Evolutionary conservation across 1,140 invertebrate species (phyloP).

Genomic region (Eciton burchellii): DNA sequence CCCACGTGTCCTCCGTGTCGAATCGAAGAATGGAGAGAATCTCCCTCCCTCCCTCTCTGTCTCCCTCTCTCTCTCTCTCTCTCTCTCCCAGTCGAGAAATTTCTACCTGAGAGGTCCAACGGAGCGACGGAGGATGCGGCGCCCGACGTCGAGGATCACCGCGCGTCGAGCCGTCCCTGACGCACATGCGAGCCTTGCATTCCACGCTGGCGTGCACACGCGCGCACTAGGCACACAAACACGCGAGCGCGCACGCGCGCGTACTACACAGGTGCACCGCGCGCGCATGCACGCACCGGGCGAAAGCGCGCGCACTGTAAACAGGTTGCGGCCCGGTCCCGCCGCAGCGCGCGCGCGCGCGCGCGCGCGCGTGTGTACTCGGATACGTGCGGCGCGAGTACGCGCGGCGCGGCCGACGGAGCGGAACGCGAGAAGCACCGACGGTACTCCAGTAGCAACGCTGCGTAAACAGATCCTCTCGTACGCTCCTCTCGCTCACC

Average conservation of each 20-base stretch:
- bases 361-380: not conserved
- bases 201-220: slow-evolving; percentile 55
- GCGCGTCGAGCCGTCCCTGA: slow-evolving; percentile 55
- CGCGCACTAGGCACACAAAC: slow-evolving; percentile 33
- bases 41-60: too few relatives aligned
- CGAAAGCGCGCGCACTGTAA: slow-evolving; percentile 25
- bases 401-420: not conserved
- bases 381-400: not conserved
- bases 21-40: too few relatives aligned
- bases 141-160: slow-evolving; percentile 52
- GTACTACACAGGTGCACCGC: slow-evolving; percentile 52
- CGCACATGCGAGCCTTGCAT: slow-evolving; percentile 69
- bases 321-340: slow-evolving; percentile 51
- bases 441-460: not conserved
- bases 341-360: too few relatives aligned
- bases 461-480: slow-evolving; percentile 11
- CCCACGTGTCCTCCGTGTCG: too few relatives aligned
- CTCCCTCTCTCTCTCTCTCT: not conserved
- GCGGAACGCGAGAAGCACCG: not conserved
- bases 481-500: not conserved
- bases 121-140: not conserved
- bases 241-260: slow-evolving; percentile 16
- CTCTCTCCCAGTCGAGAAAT: not conserved
- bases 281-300: slow-evolving; percentile 7
- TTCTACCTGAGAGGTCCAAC: slow-evolving; percentile 3